Base-by-base conservation (phyloP, 2,888 invertebrate genomes). In the Cactoblastis cactorum region DNA sequence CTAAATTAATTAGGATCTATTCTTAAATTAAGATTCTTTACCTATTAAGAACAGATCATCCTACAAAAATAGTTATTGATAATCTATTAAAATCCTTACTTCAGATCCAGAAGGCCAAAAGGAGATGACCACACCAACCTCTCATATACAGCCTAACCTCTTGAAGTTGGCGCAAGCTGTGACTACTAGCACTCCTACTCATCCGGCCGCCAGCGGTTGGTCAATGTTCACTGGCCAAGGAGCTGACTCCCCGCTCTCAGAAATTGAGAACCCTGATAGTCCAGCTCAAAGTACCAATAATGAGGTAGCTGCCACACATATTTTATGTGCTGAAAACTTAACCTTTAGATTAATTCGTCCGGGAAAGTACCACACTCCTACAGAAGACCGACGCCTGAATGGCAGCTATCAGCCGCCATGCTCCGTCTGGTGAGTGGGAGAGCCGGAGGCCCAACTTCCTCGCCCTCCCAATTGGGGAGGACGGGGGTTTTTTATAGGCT, bases 141-240 rank as follows among this genome's bases (percentile, higher is more conserved):
- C 85, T 1, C 80, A 84, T 50, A 53, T 83, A 3, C 73, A 76
- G 0, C 72, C 80, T 34, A 56, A 56, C 47, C 54, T 83, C 0
- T 58, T 78, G 8, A 82, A 84, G 41, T 53, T 86, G 11, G 69
- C 71, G 0, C 77, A 83, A 55, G 63, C 69, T 0, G 86, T 86
- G 0, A 82, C 84, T 3, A 88, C 89, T 0, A 88, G 88, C 45
- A 89, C 89, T 0, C 89, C 89, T 0, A 88, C 88, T 0, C 79
- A 87, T 45, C 72, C 84, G 1, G 64, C 69, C 0, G 54, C 55
- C 4, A 78, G 70, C 1, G 78, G 74, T 0, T 88, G 88, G 88
- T 67, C 80, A 0, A 53, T 87, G 34, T 89, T 89, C 52, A 72
- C 82, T 2, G 81, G 77, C 17, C 79, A 80, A 39, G 80, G 78